Conservation (phyloP, 2,888 invertebrate species). For the Hemistola chrysoprasaria region DNA sequence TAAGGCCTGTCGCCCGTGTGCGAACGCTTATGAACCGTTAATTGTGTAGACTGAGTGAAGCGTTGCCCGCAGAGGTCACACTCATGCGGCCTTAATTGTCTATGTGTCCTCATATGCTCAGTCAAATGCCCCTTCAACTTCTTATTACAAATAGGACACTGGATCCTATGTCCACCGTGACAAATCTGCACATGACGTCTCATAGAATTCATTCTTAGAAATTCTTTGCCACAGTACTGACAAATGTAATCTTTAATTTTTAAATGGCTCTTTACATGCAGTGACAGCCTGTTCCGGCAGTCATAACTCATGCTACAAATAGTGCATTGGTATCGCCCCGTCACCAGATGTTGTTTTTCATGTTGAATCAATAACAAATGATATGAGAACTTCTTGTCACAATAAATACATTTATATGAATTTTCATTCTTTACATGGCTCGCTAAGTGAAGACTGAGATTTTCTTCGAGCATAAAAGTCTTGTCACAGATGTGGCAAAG, state of each 20-base stretch:
- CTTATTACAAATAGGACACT: slow-evolving; percentile 91
- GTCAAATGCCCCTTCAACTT: slow-evolving; percentile 90
- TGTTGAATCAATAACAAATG: slow-evolving; percentile 82
- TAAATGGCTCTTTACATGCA: slow-evolving; percentile 86
- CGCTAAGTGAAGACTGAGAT: slow-evolving; percentile 87
- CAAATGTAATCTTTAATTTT: slow-evolving; percentile 90
- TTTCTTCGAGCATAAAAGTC: slow-evolving; percentile 88
- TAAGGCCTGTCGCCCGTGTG: slow-evolving; percentile 93
- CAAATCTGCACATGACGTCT: slow-evolving; percentile 89
- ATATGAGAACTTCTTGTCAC: slow-evolving; percentile 56
- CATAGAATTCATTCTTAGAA: slow-evolving; percentile 87
- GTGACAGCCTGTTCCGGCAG: slow-evolving; percentile 83
- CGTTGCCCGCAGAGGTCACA: slow-evolving; percentile 90
- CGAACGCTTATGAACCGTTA: slow-evolving; percentile 91
- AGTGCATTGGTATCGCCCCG: slow-evolving; percentile 87
- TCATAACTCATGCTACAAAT: slow-evolving; percentile 88
- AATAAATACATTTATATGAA: slow-evolving; percentile 86
- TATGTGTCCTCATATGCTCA: slow-evolving; percentile 92
- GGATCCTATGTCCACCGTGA: slow-evolving; percentile 89
- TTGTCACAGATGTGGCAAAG: slow-evolving; percentile 89
- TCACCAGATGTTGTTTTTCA: slow-evolving; percentile 87
- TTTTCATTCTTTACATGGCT: slow-evolving; percentile 82
- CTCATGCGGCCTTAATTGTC: slow-evolving; percentile 88
- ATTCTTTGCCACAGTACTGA: slow-evolving; percentile 90
- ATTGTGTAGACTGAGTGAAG: slow-evolving; percentile 92